A percentile compares a stretch with the other conserved stretches of the same genome.
Conservation (phyloP, 2,113 vertebrate species). For the Dendropsophus ebraccatus region DNA sequence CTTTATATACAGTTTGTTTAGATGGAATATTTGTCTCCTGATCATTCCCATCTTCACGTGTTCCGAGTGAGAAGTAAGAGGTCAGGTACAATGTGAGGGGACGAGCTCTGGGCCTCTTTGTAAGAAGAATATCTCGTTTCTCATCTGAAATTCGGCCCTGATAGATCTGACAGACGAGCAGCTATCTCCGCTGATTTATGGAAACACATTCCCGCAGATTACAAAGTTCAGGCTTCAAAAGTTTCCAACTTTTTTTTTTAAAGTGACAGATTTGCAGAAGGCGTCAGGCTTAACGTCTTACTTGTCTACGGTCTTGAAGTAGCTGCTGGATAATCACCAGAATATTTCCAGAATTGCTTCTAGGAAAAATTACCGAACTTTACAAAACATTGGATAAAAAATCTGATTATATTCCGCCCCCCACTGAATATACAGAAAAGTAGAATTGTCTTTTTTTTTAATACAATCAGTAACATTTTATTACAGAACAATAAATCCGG, state of each 20-base stretch:
- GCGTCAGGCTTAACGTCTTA: slow-evolving; percentile 3
- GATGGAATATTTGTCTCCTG: slow-evolving; percentile 41
- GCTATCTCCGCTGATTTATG: slow-evolving; percentile 78
- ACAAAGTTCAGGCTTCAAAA: slow-evolving; percentile 72
- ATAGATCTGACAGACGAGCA: slow-evolving; percentile 76
- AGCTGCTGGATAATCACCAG: neutral
- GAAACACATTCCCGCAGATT: slow-evolving; percentile 70
- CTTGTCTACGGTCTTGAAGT: slow-evolving; percentile 15
- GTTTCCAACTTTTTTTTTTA: slow-evolving; percentile 59
- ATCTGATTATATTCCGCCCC: too few species aligned
- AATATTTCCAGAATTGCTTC: too few species aligned
- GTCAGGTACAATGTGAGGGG: slow-evolving; percentile 72
- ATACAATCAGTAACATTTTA: neutral
- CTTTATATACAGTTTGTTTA: neutral
- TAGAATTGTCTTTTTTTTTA: neutral
- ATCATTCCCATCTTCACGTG: slow-evolving; percentile 62
- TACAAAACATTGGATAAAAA: too few species aligned
- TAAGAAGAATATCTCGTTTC: slow-evolving; percentile 71
- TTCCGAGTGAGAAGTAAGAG: slow-evolving; percentile 69
- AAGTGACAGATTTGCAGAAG: slow-evolving; percentile 5
- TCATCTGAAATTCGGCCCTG: slow-evolving; percentile 72
- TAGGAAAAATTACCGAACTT: too few species aligned
- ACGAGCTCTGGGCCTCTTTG: slow-evolving; percentile 69
- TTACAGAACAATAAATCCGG: neutral
- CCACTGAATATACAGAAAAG: too few species aligned